Evolutionary conservation across 2,888 invertebrate genomes (phyloP), one percentile per base, ranked within the genome.

Genomic region (Sympetrum striolatum): DNA sequence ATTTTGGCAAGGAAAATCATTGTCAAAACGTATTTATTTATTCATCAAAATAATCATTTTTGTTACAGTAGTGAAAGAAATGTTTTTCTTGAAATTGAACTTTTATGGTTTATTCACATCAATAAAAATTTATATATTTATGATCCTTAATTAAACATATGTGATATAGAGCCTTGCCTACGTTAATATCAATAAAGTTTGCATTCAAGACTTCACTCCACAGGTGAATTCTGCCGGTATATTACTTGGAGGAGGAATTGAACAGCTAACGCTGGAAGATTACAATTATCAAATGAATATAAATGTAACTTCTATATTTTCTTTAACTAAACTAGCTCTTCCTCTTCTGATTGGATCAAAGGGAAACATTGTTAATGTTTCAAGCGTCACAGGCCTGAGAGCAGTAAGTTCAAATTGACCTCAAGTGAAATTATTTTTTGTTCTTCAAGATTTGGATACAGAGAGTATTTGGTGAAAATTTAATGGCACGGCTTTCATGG

Each of bases 311-410:
- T 96, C 97, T 0, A 95, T 97, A 31, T 97, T 97, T 93, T 96
- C 97, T 91, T 93, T 99, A 91, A 98, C 98, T 0, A 97, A 97
- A 96, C 93, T 98, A 90, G 97, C 98, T 5, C 97, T 97, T 0
- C 98, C 99, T 0, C 96, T 98, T 94, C 95, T 99, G 35, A 94
- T 98, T 3, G 95, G 96, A 94, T 95, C 96, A 0, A 97, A 98
- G 94, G 98, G 98, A n/a, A 97, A 96, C 92, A 97, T 99, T 92
- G 98, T 99, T 0, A 99, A 99, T 93, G 97, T 99, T 0, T 99
- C 99, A 1, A 98, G 98, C 93, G 98, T 99, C 0, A 97, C 97
- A 93, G 99, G 99, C 4, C 95, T 98, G 39, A 95, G 98, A 93
- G 96, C 99, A 81, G 86, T 90, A 90, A 90, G 60, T 81, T n/a